Percentiles rank a stretch among this genome's conserved stretches.
Conservation (phyloP, 2,888 invertebrate genomes). For the Nomada ruficornis region DNA sequence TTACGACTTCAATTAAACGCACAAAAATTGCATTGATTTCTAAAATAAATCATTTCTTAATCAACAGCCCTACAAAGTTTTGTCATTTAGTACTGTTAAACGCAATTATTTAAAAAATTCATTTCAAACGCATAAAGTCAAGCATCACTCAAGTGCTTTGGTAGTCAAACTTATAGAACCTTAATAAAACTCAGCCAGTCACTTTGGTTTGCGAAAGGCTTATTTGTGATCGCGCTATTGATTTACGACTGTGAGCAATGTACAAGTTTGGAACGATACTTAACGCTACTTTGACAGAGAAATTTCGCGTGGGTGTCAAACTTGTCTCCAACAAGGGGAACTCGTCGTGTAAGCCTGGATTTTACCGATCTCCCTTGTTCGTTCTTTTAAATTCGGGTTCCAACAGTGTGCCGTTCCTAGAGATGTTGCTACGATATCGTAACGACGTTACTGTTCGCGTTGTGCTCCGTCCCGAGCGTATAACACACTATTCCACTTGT, state of each 20-base stretch:
- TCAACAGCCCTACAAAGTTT: too few species aligned
- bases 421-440: slow-evolving; percentile 42
- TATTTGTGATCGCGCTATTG: background rate
- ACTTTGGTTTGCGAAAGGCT: too few species aligned
- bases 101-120: too few species aligned
- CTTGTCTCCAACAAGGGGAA: slow-evolving; percentile 19
- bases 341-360: slow-evolving; percentile 20
- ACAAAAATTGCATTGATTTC: too few species aligned
- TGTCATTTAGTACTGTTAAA: too few species aligned
- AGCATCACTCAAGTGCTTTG: too few species aligned
- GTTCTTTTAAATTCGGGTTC: slow-evolving; percentile 30
- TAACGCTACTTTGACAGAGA: slow-evolving; percentile 12
- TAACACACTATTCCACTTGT: slow-evolving; percentile 12
- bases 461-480: slow-evolving; percentile 1
- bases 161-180: too few species aligned
- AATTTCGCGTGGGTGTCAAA: slow-evolving; percentile 27
- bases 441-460: slow-evolving; percentile 18
- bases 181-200: too few species aligned
- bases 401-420: slow-evolving; percentile 14
- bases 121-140: too few species aligned
- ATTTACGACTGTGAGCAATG: background rate
- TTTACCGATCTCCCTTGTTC: slow-evolving; percentile 31
- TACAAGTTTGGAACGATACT: background rate
- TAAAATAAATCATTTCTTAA: too few species aligned
- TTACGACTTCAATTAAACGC: too few species aligned